Conservation (phyloP, 2,113 vertebrate species). For the Mixornis gularis region DNA sequence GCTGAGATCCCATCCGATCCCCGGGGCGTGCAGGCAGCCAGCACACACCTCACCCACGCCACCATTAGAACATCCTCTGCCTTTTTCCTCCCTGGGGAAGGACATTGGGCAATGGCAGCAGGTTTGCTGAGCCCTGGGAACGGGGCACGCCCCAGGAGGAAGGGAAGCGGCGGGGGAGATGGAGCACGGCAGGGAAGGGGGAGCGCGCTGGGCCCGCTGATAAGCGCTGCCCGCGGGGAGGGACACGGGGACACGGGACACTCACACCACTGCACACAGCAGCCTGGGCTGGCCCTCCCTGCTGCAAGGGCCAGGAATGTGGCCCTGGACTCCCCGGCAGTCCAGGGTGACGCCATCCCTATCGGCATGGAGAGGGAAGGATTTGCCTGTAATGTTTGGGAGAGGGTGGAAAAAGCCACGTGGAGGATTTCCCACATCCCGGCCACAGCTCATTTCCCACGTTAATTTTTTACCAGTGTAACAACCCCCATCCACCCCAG, state of each 20-base stretch:
- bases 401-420: accelerated
- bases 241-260: not conserved
- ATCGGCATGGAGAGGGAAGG: not conserved
- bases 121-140: not conserved
- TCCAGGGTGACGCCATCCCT: accelerated
- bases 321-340: accelerated
- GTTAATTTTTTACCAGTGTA: not conserved
- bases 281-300: not conserved
- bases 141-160: not conserved
- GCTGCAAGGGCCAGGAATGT: accelerated
- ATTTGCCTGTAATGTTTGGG: accelerated
- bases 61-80: not conserved
- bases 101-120: not conserved
- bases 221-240: not conserved
- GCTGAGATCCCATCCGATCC: accelerated
- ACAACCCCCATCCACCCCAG: accelerated
- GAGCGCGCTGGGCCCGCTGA: not conserved
- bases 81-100: not conserved
- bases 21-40: accelerated
- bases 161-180: not conserved
- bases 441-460: not conserved
- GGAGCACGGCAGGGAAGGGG: accelerated
- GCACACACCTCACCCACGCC: not conserved
- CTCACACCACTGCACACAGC: not conserved
- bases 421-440: not conserved